These are phyloP conservation scores for Sarcophilus harrisii DNA, from an alignment of 2,797 vertebrate species.

Conservation along the genomic window DNA sequence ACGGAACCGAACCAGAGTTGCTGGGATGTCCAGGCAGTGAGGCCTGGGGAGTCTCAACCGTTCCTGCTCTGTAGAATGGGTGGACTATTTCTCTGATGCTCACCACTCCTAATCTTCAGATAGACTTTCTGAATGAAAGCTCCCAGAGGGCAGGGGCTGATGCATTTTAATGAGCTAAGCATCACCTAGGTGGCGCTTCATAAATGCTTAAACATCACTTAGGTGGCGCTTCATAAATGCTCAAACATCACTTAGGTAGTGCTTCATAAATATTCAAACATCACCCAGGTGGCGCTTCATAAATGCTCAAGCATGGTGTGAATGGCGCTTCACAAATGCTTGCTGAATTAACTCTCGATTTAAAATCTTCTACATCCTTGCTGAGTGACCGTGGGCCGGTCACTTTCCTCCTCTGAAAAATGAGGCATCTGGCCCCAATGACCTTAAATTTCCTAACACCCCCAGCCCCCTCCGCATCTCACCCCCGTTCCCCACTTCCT, in stretches of 20 bases:
- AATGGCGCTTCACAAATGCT: too few species aligned
- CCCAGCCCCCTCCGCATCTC: too few species aligned
- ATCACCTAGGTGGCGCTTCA: neutral
- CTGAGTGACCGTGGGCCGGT: neutral
- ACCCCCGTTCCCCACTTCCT: neutral
- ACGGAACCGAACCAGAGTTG: neutral
- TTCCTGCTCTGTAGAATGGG: neutral
- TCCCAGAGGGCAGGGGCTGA: neutral
- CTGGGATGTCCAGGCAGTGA: neutral
- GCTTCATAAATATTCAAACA: too few species aligned
- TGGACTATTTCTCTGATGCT: too few species aligned
- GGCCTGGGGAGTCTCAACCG: neutral
- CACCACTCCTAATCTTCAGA: neutral
- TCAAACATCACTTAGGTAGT: too few species aligned
- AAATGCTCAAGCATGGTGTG: too few species aligned
- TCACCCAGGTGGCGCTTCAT: too few species aligned
- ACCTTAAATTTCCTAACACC: neutral
- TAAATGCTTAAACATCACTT: too few species aligned
- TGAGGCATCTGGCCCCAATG: neutral
- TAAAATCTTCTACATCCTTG: neutral
- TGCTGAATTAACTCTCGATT: neutral
- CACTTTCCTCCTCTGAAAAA: neutral
- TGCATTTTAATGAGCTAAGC: neutral
- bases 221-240: too few species aligned
- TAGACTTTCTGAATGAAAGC: neutral